Base-by-base conservation (phyloP, 2,888 invertebrate species). In the Pammene aurita region DNA sequence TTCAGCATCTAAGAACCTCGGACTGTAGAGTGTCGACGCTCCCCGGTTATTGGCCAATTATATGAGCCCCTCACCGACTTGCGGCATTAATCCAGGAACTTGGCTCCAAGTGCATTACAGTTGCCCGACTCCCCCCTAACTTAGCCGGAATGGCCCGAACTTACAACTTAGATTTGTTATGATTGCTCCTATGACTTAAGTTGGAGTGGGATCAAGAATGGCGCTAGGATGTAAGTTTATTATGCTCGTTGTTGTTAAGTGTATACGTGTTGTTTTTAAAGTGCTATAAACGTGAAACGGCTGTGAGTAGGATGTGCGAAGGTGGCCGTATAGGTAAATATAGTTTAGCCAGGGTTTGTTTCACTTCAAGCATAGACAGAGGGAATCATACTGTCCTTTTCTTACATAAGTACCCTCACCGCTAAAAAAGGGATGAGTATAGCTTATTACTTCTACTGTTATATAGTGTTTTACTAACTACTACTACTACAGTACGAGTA, bases 91-190 rank as follows among this genome's bases (percentile, higher is more conserved):
- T 68, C 68, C 63, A 52, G 13, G 67, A 68, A 68, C 63, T 68
- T 67, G 62, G 67, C 68, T 52, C 57, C 16, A 57, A 68, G 63
- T 68, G 68, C 68, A 68, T 68, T 68, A 68, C 68, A 68, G 57
- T 68, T 64, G 57, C 68, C 67, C 61, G 55, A 55, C 48, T 67
- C 55, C 48, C 55, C 62, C 50, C 67, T 67, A 67, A 67, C 56
- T 67, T 63, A 38, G 63, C 57, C 57, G 38, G 63, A 64, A 68
- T 68, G 68, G 68, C 63, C 63, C 52, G 61, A 68, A 68, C 63
- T 68, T 68, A 54, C 68, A 58, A 68, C 68, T 68, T 68, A 63
- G 68, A 68, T 68, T 68, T 68, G 68, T 68, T 68, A 68, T 68
- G 68, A 68, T 68, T 68, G 68, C 68, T 68, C 62, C 68, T 64